Percentiles rank a stretch among this genome's conserved stretches.
phyloP scores from a whole-genome alignment of 2,797 vertebrate species.

The Zenarchopterus dispar region DNA sequence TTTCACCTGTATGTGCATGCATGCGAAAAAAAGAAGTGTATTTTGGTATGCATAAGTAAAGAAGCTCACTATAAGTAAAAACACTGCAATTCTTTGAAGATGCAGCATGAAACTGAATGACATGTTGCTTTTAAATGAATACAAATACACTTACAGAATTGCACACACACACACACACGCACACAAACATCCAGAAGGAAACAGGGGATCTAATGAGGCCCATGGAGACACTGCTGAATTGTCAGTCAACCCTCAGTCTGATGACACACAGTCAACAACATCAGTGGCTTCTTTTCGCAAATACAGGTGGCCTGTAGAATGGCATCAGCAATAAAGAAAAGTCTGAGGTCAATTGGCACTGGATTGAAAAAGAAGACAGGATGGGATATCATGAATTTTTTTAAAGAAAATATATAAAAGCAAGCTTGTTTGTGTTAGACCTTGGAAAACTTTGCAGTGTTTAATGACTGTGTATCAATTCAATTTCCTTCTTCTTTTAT shows the following conservation, averaged over 20 bases:
- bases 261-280: conserved; percentile 85
- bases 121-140: conserved; percentile 64
- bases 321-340: conserved; percentile 71
- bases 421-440: conserved; percentile 4
- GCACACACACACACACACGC: conserved; percentile 40
- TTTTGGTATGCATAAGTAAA: conserved; percentile 29
- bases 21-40: conserved; percentile 36
- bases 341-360: conserved; percentile 51
- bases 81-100: conserved; percentile 47
- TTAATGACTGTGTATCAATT: not conserved
- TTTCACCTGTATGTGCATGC: conserved; percentile 58
- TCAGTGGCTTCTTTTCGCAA: conserved; percentile 79
- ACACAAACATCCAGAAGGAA: conserved; percentile 69
- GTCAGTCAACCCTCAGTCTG: conserved; percentile 83
- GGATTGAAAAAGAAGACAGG: conserved; percentile 41
- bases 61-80: conserved; percentile 39
- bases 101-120: conserved; percentile 55
- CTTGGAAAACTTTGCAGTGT: conserved; percentile 14
- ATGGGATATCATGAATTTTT: not conserved
- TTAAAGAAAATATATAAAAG: conserved; percentile 16
- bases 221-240: conserved; percentile 80
- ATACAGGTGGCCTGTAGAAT: conserved; percentile 74
- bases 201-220: conserved; percentile 85
- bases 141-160: conserved; percentile 50
- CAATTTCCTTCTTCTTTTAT: not conserved